Base-by-base conservation (phyloP, 2,113 vertebrate genomes). In the Phaetusa simplex region DNA sequence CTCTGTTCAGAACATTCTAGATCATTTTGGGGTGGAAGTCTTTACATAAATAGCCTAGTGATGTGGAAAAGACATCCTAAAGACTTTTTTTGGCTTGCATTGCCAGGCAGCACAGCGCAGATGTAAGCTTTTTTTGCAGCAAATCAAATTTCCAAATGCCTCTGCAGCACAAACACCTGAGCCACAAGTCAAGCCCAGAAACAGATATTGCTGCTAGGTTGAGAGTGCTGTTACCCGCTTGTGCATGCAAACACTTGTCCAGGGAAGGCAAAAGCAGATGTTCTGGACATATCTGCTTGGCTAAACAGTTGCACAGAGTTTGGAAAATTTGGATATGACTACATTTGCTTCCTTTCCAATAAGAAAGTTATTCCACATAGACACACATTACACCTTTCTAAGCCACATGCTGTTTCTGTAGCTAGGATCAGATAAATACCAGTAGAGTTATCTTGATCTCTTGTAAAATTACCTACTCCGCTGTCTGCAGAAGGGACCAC, bases 401-500 rank as follows among this genome's bases (percentile, higher is more conserved):
- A 47, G 50, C 17, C 11, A 45, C 52, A 64, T 49, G 47, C 53
- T 29, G 3, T 77, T 86, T 76, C 53, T 36, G 91, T 73, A 79
- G 24, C 13, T 38, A 70, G 52, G 34, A 61, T 85, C 38, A 93
- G 73, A 65, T 14, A 81, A 77, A 82, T 73, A 88, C 20, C 72
- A 58, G 20, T 50, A 70, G 50, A 91, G 30, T 77, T 81, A 70
- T 76, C 55, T 17, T 3, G 3, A n/a, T 85, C 12, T 77, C 73
- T 66, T 76, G 50, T 59, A 94, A 92, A 96, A 95, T 90, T 95
- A 94, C 77, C 82, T 69, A 87, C 62, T 69, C 53, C 2, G 4
- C 71, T 90, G 67, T 81, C 64, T 96, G 76, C 88, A 81, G 53
- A 17, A 81, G 74, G 43, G 69, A 91, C 90, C 72, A 93, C 94